Evolutionary conservation across 2,888 invertebrate species (phyloP).

Genomic region (Anorthoa munda): DNA sequence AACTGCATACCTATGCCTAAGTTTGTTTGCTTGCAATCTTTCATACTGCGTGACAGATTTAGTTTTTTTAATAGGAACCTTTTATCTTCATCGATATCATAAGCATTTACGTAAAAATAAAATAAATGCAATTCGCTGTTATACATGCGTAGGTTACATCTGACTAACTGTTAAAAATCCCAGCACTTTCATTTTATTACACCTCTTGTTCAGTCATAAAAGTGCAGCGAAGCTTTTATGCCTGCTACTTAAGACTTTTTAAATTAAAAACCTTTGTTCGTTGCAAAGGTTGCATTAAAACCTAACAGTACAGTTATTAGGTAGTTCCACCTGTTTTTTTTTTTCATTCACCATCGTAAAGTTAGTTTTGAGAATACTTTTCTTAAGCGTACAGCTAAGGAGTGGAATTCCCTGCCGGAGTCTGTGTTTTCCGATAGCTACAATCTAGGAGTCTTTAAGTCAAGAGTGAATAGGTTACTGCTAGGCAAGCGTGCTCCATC

Average conservation of each 20-base stretch:
- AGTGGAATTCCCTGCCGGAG: too few relatives aligned
- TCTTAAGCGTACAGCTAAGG: too few relatives aligned
- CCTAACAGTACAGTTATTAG: too few relatives aligned
- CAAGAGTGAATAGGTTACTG: too few relatives aligned
- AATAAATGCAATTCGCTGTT: neutral
- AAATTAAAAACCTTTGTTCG: neutral
- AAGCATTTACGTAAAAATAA: constrained; percentile 21
- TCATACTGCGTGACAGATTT: constrained; percentile 70
- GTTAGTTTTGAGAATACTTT: too few relatives aligned
- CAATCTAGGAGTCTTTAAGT: too few relatives aligned
- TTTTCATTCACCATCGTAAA: too few relatives aligned
- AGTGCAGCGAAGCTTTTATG: neutral
- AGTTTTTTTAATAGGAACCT: constrained; percentile 73
- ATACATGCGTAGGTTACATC: neutral
- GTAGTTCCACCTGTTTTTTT: too few relatives aligned
- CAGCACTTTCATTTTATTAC: too few relatives aligned
- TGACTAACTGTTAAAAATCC: too few relatives aligned
- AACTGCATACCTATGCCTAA: constrained; percentile 53
- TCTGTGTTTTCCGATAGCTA: too few relatives aligned
- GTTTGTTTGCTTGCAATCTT: constrained; percentile 76
- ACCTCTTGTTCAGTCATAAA: neutral
- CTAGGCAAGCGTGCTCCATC: too few relatives aligned
- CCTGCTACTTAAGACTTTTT: neutral
- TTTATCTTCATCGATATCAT: constrained; percentile 56
- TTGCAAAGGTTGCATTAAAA: neutral